These are phyloP conservation scores for Sphecodes monilicornis DNA, from an alignment of 2,888 invertebrate genomes.

Conservation along the genomic window DNA sequence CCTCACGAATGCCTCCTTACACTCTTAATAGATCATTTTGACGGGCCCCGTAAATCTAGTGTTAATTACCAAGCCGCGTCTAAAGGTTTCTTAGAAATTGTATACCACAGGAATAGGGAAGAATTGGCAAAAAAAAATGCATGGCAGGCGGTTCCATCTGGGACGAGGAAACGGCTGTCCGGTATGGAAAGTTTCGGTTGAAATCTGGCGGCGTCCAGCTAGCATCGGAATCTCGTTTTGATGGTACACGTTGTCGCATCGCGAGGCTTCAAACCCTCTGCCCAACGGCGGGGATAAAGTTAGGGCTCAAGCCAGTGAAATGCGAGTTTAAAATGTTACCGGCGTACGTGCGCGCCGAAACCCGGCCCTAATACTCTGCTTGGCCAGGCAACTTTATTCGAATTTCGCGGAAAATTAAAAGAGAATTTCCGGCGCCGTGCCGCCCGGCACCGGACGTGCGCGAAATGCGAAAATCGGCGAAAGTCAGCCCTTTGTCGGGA, in stretches of 20 bases:
- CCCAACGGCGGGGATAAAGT: slow-evolving; percentile 76
- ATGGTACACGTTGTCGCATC: slow-evolving; percentile 73
- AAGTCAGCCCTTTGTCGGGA: slow-evolving; percentile 60
- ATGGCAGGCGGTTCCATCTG: slow-evolving; percentile 2
- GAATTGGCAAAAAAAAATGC: neutral
- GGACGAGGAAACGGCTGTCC: slow-evolving; percentile 36
- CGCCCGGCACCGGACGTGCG: slow-evolving; percentile 63
- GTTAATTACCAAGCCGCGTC: too few relatives aligned
- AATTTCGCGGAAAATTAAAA: slow-evolving; percentile 80
- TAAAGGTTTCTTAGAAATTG: too few relatives aligned
- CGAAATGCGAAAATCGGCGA: slow-evolving; percentile 65
- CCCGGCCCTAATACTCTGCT: slow-evolving; percentile 76
- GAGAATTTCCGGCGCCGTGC: slow-evolving; percentile 75
- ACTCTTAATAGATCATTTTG: too few relatives aligned
- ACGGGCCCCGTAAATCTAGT: too few relatives aligned
- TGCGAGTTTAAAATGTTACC: slow-evolving; percentile 83
- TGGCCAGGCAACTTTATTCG: slow-evolving; percentile 80
- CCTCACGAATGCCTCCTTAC: too few relatives aligned
- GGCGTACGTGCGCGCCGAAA: slow-evolving; percentile 72
- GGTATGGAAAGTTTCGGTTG: slow-evolving; percentile 53
- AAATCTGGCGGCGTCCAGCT: slow-evolving; percentile 54
- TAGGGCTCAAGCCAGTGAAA: slow-evolving; percentile 82
- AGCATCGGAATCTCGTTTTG: slow-evolving; percentile 73
- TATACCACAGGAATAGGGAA: too few relatives aligned
- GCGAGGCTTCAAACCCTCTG: slow-evolving; percentile 71